Evolutionary conservation across 2,113 vertebrate species (phyloP), one percentile per base, ranked within the genome.

Genomic region (Monopterus albus): DNA sequence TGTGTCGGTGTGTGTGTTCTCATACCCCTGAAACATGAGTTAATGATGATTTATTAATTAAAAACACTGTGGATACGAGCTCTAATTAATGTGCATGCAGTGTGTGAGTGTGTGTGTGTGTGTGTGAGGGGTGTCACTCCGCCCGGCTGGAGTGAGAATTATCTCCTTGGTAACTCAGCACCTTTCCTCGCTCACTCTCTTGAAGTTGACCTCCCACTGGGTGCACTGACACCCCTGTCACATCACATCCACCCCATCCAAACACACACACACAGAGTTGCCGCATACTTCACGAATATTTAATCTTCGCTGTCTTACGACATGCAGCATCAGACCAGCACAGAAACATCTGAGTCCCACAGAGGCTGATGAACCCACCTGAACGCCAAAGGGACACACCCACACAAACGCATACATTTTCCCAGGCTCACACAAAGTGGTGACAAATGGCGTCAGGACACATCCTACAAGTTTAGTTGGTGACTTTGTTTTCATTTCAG

Each of bases 141-240:
- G 40, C 57, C 73, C 33, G 42, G 72, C 31, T 83, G 68, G 43
- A 72, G 86, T 87, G 87, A 84, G 84, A 89, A 83, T 66, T 21
- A 81, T 87, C 72, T 81, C 84, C 84, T 78, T 71, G 72, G 82
- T 79, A 91, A 89, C 82, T 65, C 60, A 71, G 76, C 86, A 87
- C 86, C 83, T 84, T 78, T 57, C 59, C 76, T 28, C 62, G 55
- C 65, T 66, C 70, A 70, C 59, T 35, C 69, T 65, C 51, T 66
- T 75, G 75, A 85, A 50, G 76, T 68, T 75, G 79, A 91, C 88
- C 89, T 78, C 90, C 88, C 53, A 72, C 87, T 61, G 86, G 76
- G 87, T 72, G 78, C 79, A 78, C 58, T 5, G 61, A 89, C 89
- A 74, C 70, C 77, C 68, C 58, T 15, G 43, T 50, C 79, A 47